Evolutionary conservation across 2,797 vertebrate genomes (phyloP), one percentile per base, ranked within the genome.

Genomic region (Tympanoctomys barrerae): DNA sequence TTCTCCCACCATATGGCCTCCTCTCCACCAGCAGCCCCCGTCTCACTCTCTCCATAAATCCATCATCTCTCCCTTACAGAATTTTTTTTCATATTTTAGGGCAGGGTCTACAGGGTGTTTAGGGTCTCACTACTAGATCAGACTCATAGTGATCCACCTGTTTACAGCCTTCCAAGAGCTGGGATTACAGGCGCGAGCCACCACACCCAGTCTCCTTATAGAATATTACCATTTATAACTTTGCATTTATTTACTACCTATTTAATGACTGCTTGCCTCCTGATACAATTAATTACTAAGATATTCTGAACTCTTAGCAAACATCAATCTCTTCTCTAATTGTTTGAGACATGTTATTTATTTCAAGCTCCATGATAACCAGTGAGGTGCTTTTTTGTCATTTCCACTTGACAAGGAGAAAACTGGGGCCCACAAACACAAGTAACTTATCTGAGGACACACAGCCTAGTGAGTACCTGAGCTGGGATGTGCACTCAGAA

Each of bases 1-100:
- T 4, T 8, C 18, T 42, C 16, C 46, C 39, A 10, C 14, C 3
- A 0, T 7, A 0, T 1, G 75, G 19, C 61, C 57, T 39, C 80
- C 77, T 59, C 7, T 19, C 82, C 31, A 24, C 10, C 81, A 31
- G 10, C 28, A 7, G 18, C 4, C 26, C 33, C 28, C 0, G 2
- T 18, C 28, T 46, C 0, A 39, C 22, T 42, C 87, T 68, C 68
- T 0, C 4, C 7, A 52, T 13, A 33, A 5, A 16, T 21, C 57
- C 80, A 26, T 46, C 42, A 42, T 42, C 42, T 42, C 42, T 42
- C 42, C 42, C 42, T 42, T 42, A 42, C 42, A 42, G 42, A 42
- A 42, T 42, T 42, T 42, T 42, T 42, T 42, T 42, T 42, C 42
- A 42, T 42, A 42, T 42, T 42, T 42, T 42, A 42, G 42, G 42